Percentiles rank a stretch among this genome's conserved stretches.
phyloP scores from a whole-genome alignment of 2,888 invertebrate species.

The Agonum fuliginosum region DNA sequence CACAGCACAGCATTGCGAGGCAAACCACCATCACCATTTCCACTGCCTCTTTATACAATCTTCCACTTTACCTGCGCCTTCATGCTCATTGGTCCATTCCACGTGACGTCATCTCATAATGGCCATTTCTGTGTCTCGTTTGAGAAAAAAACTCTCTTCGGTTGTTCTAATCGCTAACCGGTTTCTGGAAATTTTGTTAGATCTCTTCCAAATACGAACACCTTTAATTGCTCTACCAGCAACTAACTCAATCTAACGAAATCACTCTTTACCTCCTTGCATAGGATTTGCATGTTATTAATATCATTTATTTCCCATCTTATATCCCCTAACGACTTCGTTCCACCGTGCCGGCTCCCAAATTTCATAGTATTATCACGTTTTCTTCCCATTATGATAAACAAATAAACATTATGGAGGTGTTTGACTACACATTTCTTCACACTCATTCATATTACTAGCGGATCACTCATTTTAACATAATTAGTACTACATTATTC shows the following conservation, averaged over 20 bases:
- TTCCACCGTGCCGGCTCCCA: no score
- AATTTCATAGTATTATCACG: background rate
- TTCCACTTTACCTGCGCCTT: constrained; percentile 59
- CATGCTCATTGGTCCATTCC: constrained; percentile 58
- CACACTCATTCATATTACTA: background rate
- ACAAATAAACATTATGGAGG: background rate
- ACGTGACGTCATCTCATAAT: constrained; percentile 55
- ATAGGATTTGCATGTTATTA: no score
- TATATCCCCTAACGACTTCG: no score
- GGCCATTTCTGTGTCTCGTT: constrained; percentile 56
- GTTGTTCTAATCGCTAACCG: constrained; percentile 58
- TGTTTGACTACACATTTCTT: background rate
- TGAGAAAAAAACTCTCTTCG: constrained; percentile 53
- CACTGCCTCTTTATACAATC: constrained; percentile 60
- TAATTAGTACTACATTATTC: background rate
- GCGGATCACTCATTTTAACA: background rate
- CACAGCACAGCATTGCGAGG: constrained; percentile 42
- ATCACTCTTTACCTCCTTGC: background rate
- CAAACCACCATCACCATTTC: constrained; percentile 51
- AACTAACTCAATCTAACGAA: constrained; percentile 4
- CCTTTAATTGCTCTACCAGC: constrained; percentile 47
- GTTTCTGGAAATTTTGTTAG: constrained; percentile 57
- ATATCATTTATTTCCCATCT: no score
- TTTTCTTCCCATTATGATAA: background rate
- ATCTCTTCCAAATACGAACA: constrained; percentile 55